Base-by-base conservation (phyloP, 2,113 vertebrate species). In the Petrocephalus zakoni region DNA sequence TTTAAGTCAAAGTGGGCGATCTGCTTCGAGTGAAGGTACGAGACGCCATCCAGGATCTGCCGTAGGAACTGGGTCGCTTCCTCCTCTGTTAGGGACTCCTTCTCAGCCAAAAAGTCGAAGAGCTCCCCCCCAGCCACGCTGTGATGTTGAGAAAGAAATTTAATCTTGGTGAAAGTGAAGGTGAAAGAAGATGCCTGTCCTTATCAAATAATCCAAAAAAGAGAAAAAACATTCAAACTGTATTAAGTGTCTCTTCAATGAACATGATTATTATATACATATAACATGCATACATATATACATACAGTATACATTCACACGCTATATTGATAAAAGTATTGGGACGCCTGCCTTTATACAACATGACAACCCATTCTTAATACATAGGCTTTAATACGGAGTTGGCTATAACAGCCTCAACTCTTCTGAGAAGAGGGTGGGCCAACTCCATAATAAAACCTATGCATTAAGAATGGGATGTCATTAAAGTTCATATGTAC, bases 1-100 rank as follows among this genome's bases (percentile, higher is more conserved):
- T 99, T 99, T 29, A 99, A 97, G 95, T 99, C 98, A 89, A 99
- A 99, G 94, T 99, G 98, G 85, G 98, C 98, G 58, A 99, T 99
- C 49, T 96, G 95, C 90, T 98, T 97, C 89, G 96, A 97, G 93
- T 99, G 98, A 58, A 99, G 97, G 94, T 99, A 99, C 92, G 96
- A 95, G 93, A 99, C 98, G n/a, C 98, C 98, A 10, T 98, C 98
- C 91, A 99, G 96, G 92, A 99, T 99, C 93, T 99, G 98, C 91
- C 99, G 99, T 88, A 99, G 97, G 95, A 99, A 99, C 94, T 98
- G 97, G 0, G 98, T 99, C 89, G 98, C 98, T 92, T 99, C 98
- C 90, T 99, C 98, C 93, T 99, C 98, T 0, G 97, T 97, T 89
- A 99, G 93, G 29, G 98, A 99, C 95, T 99, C 98, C 89, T 99